These are phyloP conservation scores for Drosophila arawakana DNA, from an alignment of 1,140 invertebrate species.

Conservation along the genomic window DNA sequence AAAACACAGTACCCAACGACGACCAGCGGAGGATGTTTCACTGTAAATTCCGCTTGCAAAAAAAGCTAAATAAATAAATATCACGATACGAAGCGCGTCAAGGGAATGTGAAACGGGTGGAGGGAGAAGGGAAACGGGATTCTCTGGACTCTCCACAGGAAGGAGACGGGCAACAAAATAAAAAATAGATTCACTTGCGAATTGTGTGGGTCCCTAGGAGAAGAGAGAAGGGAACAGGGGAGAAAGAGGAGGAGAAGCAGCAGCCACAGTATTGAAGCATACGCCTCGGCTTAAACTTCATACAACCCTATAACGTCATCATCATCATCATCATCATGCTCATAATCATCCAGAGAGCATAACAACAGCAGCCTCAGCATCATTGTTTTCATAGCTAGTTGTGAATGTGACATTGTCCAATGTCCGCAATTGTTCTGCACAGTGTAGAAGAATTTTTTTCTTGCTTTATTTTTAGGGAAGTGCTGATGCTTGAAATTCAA, in stretches of 20 bases:
- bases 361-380: constrained; percentile 15
- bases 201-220: constrained; percentile 8
- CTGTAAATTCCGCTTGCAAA: constrained; percentile 56
- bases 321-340: constrained; percentile 14
- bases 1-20: constrained; percentile 42
- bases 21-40: constrained; percentile 24
- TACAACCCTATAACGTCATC: constrained; percentile 4
- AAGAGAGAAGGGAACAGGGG: neutral
- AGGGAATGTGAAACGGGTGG: neutral
- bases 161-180: constrained; percentile 43
- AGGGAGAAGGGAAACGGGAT: neutral
- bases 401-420: constrained; percentile 58
- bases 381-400: constrained; percentile 59
- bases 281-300: constrained; percentile 12
- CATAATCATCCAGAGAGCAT: neutral
- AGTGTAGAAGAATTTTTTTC: neutral
- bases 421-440: constrained; percentile 2
- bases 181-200: constrained; percentile 66
- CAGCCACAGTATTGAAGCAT: constrained; percentile 11
- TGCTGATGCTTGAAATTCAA: constrained; percentile 73
- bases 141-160: neutral
- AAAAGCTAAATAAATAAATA: constrained; percentile 80
- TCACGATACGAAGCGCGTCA: constrained; percentile 39
- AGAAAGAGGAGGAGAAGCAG: neutral
- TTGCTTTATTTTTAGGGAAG: constrained; percentile 40